phyloP scores from a whole-genome alignment of 1,140 invertebrate species.

The Melanaphis sacchari region DNA sequence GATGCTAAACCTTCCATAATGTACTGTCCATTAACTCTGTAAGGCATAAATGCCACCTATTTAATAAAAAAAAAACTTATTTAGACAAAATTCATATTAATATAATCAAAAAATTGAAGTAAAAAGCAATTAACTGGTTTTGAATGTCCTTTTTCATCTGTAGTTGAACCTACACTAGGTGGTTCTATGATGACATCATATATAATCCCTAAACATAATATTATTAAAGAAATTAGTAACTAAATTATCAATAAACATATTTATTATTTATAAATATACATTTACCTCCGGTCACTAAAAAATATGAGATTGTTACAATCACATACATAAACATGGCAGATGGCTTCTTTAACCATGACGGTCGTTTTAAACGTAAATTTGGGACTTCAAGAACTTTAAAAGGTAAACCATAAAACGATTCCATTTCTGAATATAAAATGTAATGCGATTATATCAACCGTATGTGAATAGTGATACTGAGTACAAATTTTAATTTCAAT shows the following conservation, averaged over 20 bases:
- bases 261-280: constrained; percentile 34
- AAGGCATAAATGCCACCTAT: constrained; percentile 97
- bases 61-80: constrained; percentile 3
- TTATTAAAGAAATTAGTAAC: neutral
- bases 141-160: constrained; percentile 95
- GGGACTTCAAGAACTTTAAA: constrained; percentile 88
- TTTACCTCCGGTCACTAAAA: constrained; percentile 96
- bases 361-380: constrained; percentile 90
- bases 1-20: constrained; percentile 98
- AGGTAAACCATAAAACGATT: constrained; percentile 79
- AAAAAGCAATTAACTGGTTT: constrained; percentile 74
- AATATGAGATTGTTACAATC: constrained; percentile 91
- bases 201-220: constrained; percentile 80
- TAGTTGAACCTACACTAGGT: constrained; percentile 95
- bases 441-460: neutral
- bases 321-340: constrained; percentile 94
- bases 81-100: neutral
- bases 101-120: neutral
- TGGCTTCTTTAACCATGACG: constrained; percentile 89
- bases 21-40: constrained; percentile 97
- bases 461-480: neutral
- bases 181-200: constrained; percentile 99
- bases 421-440: constrained; percentile 67
- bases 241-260: neutral
- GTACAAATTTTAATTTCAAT: neutral